Conservation (phyloP, 2,888 invertebrate genomes). For the Taphrorychus bicolor region DNA sequence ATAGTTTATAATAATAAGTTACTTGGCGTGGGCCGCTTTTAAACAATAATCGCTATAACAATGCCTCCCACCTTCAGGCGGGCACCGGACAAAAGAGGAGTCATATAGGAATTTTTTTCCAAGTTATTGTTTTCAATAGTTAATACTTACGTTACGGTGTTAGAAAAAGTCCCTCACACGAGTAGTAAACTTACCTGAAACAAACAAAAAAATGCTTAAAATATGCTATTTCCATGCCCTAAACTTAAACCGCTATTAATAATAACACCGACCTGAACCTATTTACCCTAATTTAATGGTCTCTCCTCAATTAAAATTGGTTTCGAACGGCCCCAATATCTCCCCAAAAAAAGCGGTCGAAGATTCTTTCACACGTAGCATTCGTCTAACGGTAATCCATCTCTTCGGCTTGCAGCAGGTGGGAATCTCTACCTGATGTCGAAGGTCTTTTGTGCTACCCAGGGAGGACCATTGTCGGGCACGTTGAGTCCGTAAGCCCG, state of each 20-base stretch:
- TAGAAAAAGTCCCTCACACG: too few species aligned
- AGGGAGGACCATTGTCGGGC: not conserved
- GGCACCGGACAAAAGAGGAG: not conserved
- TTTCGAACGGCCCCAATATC: not conserved
- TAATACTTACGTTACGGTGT: not conserved
- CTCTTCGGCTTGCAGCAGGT: conserved; percentile 24
- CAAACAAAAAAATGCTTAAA: too few species aligned
- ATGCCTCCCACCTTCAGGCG: not conserved
- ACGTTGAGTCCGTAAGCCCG: not conserved
- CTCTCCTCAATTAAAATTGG: not conserved
- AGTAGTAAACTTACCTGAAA: too few species aligned
- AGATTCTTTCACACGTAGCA: conserved; percentile 21
- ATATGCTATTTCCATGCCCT: not conserved
- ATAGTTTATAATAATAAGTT: not conserved
- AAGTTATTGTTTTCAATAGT: not conserved
- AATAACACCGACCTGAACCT: not conserved
- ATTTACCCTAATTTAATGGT: not conserved
- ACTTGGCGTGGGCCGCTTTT: not conserved
- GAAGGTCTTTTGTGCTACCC: conserved; percentile 3
- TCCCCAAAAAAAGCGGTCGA: not conserved
- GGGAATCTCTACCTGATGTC: conserved; percentile 16
- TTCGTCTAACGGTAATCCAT: conserved; percentile 27
- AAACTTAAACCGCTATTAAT: not conserved
- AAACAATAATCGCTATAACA: not conserved
- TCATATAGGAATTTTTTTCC: not conserved